A percentile compares a stretch with the other conserved stretches of the same genome.
phyloP scores from a whole-genome alignment of 2,113 vertebrate species.

The Prinia subflava region DNA sequence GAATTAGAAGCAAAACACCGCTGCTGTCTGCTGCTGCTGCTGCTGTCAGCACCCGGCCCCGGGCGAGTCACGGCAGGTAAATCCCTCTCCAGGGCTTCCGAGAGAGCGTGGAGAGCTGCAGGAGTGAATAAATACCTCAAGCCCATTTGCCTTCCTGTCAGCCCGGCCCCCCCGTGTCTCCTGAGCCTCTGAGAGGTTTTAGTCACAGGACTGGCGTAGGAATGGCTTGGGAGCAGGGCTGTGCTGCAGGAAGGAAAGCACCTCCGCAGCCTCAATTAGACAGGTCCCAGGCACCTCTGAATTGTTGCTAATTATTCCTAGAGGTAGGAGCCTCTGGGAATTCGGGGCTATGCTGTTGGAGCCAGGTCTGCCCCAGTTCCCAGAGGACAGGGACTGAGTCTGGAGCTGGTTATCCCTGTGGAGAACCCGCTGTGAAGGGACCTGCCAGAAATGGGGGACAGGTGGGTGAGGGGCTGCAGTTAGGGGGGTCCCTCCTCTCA shows the following conservation, averaged over 20 bases:
- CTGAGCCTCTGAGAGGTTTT: neutral
- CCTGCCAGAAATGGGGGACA: neutral
- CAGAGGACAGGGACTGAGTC: accelerated
- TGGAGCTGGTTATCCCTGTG: neutral
- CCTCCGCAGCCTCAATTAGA: neutral
- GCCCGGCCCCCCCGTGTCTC: neutral
- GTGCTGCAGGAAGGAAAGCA: neutral
- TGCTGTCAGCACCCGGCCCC: neutral
- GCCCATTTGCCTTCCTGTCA: neutral
- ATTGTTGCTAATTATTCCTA: neutral
- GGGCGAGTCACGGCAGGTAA: neutral
- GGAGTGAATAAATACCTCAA: neutral
- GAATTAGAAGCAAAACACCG: neutral
- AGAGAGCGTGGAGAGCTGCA: neutral
- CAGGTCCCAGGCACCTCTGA: neutral
- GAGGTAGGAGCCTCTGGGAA: neutral
- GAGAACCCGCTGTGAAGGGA: neutral
- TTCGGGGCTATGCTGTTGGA: neutral
- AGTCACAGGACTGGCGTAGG: neutral
- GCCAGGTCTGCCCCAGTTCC: neutral
- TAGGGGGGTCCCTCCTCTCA: neutral
- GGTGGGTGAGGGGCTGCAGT: neutral
- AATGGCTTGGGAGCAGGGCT: neutral
- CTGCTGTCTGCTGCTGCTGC: neutral
- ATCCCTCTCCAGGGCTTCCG: neutral